Conservation (phyloP, 2,113 vertebrate genomes). For the Halcyon malimbica region DNA sequence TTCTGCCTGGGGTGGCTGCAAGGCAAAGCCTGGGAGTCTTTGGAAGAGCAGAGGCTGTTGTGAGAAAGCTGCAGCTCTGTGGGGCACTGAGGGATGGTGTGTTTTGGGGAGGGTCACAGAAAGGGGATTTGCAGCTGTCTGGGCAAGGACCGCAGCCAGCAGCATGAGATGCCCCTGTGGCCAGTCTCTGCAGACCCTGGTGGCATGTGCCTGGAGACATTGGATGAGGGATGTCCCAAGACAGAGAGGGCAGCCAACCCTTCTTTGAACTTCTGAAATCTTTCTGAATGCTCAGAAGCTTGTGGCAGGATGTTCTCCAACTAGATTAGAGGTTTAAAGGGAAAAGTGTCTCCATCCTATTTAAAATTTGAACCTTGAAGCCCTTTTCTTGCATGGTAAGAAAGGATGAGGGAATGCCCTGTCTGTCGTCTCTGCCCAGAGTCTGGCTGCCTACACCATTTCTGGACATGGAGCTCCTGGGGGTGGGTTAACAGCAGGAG, state of each 20-base stretch:
- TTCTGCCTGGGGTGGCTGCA: neutral
- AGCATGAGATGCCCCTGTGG: neutral
- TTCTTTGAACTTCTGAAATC: too few relatives aligned
- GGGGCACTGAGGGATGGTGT: too few relatives aligned
- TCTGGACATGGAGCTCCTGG: neutral
- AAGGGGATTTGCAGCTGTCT: neutral
- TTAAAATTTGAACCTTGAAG: neutral
- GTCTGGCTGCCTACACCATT: accelerated
- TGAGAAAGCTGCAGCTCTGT: neutral
- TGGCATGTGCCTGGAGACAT: accelerated
- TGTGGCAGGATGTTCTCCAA: neutral
- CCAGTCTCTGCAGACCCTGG: too few relatives aligned
- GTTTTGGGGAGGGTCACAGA: neutral
- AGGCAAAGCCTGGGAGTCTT: neutral
- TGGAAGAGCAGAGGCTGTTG: neutral
- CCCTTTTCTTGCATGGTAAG: neutral
- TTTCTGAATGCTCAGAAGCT: neutral
- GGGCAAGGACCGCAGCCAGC: neutral
- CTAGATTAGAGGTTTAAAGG: neutral
- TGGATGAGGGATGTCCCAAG: neutral
- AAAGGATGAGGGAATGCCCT: neutral
- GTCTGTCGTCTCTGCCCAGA: neutral
- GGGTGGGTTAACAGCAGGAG: neutral
- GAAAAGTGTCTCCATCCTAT: neutral
- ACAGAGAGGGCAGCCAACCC: neutral